Evolutionary conservation across 2,888 invertebrate genomes (phyloP).

Genomic region (Himalopsyche japonica): DNA sequence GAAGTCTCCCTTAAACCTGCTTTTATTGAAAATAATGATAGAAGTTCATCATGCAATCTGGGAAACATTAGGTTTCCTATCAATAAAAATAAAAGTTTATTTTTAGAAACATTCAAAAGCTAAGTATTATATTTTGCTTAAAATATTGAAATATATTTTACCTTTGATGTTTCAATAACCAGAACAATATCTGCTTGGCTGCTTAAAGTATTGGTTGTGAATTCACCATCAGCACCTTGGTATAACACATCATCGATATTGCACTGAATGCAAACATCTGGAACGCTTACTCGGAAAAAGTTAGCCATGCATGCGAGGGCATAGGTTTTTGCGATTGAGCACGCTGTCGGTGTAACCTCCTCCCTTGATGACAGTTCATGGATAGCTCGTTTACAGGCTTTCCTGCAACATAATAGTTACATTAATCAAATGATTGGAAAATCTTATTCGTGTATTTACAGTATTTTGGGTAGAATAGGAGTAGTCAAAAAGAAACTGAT

Average conservation of each 20-base stretch:
- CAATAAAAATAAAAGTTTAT: no score
- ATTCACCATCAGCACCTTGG: conserved; percentile 65
- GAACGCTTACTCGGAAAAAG: conserved; percentile 65
- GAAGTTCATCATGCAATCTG: no score
- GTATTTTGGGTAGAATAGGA: no score
- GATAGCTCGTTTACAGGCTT: conserved; percentile 73
- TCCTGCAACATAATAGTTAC: conserved; percentile 55
- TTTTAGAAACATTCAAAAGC: no score
- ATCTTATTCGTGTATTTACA: no score
- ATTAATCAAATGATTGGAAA: no score
- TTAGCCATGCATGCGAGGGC: conserved; percentile 61
- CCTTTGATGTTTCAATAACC: conserved; percentile 67
- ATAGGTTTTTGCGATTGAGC: conserved; percentile 72
- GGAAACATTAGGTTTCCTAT: no score
- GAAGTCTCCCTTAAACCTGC: no score
- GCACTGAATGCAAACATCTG: conserved; percentile 66
- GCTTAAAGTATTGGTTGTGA: conserved; percentile 67
- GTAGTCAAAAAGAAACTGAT: no score
- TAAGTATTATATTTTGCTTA: no score
- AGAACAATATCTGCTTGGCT: conserved; percentile 82
- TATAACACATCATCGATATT: conserved; percentile 53
- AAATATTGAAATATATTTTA: conserved; percentile 40
- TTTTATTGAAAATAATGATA: no score
- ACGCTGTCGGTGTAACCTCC: conserved; percentile 63
- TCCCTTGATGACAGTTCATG: conserved; percentile 53